Evolutionary conservation across 1,140 invertebrate genomes (phyloP), one percentile per base, ranked within the genome.

Genomic region (Bombus turneri): DNA sequence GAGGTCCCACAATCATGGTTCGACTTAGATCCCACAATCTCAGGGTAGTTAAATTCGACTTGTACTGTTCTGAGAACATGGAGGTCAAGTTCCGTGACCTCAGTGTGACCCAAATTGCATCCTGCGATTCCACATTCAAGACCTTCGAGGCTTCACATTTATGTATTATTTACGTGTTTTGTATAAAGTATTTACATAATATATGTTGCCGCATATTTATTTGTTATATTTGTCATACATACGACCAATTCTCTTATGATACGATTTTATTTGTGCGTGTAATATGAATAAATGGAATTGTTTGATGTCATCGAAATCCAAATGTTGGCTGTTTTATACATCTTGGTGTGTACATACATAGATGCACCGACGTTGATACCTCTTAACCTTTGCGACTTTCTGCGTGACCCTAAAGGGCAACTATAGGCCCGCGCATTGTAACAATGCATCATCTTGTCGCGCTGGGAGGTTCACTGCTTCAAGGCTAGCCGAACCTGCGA

Each of bases 401-500:
- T 91, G 85, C 76, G 81, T 86, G 89, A 90, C 89, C 90, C 88
- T 41, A 81, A 79, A 81, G 83, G 83, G 86, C 86, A 85, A 79
- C 80, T 83, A 82, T 79, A 77, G 79, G 73, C 37, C 87, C 79
- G 90, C 64, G 75, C 85, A 88, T 88, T 91, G 91, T 91, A 92
- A 91, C 91, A 82, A 92, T 92, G 87, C 91, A 91, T 92, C 91
- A 92, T 92, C 91, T 91, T 92, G 91, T 92, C 91, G 91, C 91
- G 91, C 83, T 92, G 91, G 91, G 91, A 92, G 91, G 91, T 91
- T 91, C 86, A 87, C 87, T 43, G 76, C 88, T 73, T 87, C 84
- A 90, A 90, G 90, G 88, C 88, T 90, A 81, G 87, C 81, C 83
- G 90, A 91, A 91, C 87, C 88, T 90, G 89, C 87, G 85, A 87